Evolutionary conservation across 2,888 invertebrate genomes (phyloP), one percentile per base, ranked within the genome.

Genomic region (Cerastis rubricosa): DNA sequence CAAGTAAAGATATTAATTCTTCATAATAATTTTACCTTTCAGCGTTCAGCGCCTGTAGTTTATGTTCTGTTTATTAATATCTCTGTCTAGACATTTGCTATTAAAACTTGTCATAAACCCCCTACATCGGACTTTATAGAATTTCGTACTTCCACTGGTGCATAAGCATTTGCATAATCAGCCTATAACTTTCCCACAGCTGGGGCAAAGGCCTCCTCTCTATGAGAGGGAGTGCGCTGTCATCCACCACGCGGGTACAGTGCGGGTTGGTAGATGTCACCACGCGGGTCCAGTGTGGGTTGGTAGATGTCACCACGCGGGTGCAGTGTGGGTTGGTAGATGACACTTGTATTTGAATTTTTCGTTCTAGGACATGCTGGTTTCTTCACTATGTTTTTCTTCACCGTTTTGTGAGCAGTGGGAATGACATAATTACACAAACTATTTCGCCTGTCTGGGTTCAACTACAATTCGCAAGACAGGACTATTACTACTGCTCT

Each of bases 31-130:
- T 29, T 29, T 59, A 61, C 29, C 8, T 64, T 64, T 43, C 43
- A 43, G 17, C 8, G 29, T 71, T 78, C 43, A 78, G 57, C 78
- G 78, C 78, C 71, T 78, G 49, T 2, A 40, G 25, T n/a, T 54
- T 51, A 45, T 51, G 12, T 49, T 22, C 11, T 25, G n/a, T 19
- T 71, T 54, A 35, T 22, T n/a, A 47, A 11, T n/a, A 22, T 63
- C 43, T 43, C 43, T n/a, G 45, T 43, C 17, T 47, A 47, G 45
- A 14, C n/a, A 43, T 35, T 77, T 70, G 77, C 77, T 78, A 29
- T 65, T n/a, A 64, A 29, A 70, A 49, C 5, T 54, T 77, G 14
- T 40, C 7, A 40, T 2, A 59, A n/a, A 8, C n/a, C 14, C n/a
- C 17, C 22, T 4, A 25, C 25, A 25, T 6, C 25, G 25, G 57